Evolutionary conservation across 2,113 vertebrate genomes (phyloP).

Genomic region (Chaenogobius annularis): DNA sequence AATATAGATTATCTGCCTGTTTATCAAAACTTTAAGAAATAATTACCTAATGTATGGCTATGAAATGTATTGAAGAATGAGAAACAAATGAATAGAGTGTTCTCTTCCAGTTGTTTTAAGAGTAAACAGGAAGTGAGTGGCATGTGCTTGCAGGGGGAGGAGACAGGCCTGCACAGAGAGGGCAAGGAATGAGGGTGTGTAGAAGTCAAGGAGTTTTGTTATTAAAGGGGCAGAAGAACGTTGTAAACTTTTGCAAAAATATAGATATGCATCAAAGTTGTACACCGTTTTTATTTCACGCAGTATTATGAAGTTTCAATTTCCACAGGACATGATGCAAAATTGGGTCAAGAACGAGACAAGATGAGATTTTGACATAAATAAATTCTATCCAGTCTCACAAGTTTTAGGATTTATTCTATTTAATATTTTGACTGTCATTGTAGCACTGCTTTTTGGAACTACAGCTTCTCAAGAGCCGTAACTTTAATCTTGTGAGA

Average conservation of each 20-base stretch:
- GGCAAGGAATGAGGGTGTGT: constrained; percentile 3
- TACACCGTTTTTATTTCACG: neutral
- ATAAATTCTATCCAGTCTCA: too few relatives aligned
- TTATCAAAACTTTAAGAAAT: neutral
- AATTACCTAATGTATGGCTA: constrained; percentile 6
- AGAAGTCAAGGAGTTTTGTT: neutral
- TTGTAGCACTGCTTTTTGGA: too few relatives aligned
- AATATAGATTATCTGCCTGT: neutral
- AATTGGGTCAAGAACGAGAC: too few relatives aligned
- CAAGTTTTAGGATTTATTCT: too few relatives aligned
- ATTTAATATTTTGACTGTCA: too few relatives aligned
- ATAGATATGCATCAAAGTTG: too few relatives aligned
- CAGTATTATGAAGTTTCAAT: too few relatives aligned
- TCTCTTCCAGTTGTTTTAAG: constrained; percentile 63
- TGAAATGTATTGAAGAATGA: constrained; percentile 25
- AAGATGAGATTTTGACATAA: too few relatives aligned
- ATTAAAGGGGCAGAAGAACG: neutral
- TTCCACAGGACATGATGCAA: too few relatives aligned
- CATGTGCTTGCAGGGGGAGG: constrained; percentile 58
- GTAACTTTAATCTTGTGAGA: too few relatives aligned
- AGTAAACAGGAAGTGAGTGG: constrained; percentile 77
- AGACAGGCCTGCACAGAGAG: constrained; percentile 8
- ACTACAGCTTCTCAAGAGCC: too few relatives aligned
- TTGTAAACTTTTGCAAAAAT: neutral
- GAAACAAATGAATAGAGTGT: constrained; percentile 41